Conservation (phyloP, 2,888 invertebrate species). For the Ectobius pallidus region DNA sequence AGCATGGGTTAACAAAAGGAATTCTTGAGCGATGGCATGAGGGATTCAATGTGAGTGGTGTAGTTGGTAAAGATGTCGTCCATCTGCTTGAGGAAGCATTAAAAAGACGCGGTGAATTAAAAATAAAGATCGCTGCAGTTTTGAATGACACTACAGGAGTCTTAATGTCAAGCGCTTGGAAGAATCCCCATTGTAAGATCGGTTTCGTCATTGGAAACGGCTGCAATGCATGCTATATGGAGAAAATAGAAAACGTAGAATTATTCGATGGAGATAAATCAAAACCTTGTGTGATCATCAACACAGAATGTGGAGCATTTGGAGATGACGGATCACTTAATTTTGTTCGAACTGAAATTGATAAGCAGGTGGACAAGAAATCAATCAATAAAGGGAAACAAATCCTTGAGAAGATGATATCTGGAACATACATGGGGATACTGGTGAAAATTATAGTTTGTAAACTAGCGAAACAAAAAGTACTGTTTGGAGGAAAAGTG, state of each 20-base stretch:
- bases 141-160: slow-evolving; percentile 98
- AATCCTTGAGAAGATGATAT: slow-evolving; percentile 93
- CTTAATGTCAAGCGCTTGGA: slow-evolving; percentile 98
- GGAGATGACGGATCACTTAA: slow-evolving; percentile 66
- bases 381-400: slow-evolving; percentile 59
- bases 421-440: slow-evolving; percentile 99
- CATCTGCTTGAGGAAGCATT: slow-evolving; percentile 61
- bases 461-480: slow-evolving; percentile 76
- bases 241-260: slow-evolving; percentile 60
- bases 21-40: slow-evolving; percentile 65
- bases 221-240: slow-evolving; percentile 67
- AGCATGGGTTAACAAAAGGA: slow-evolving; percentile 63
- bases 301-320: slow-evolving; percentile 71
- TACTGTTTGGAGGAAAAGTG: slow-evolving; percentile 83
- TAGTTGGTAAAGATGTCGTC: slow-evolving; percentile 64
- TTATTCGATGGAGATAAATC: slow-evolving; percentile 55
- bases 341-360: slow-evolving; percentile 59
- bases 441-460: slow-evolving; percentile 84
- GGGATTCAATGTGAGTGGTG: slow-evolving; percentile 66
- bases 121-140: slow-evolving; percentile 92
- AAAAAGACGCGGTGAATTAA: slow-evolving; percentile 64
- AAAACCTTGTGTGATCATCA: slow-evolving; percentile 62
- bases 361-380: slow-evolving; percentile 60
- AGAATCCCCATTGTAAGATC: slow-evolving; percentile 76
- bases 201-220: slow-evolving; percentile 91